These are phyloP conservation scores for Phenganax marumi DNA, from an alignment of 92 coral and sea anemone species.

Conservation along the genomic window DNA sequence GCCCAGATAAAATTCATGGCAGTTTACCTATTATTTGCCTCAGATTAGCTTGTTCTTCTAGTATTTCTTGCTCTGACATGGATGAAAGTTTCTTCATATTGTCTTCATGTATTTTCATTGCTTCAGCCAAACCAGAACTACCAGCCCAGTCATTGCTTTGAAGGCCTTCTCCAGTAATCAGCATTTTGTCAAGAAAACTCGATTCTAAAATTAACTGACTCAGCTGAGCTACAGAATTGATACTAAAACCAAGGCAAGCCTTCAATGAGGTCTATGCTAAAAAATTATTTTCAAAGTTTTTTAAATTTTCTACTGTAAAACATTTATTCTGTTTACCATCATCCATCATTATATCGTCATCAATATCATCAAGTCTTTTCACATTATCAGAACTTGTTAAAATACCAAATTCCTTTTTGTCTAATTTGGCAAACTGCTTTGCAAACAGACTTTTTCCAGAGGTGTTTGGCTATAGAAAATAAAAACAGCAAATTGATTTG, in stretches of 20 bases:
- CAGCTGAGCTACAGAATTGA: too few relatives aligned
- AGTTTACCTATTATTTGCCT: conserved; percentile 63
- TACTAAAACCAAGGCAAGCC: neutral
- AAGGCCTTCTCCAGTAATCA: conserved; percentile 69
- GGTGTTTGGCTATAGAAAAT: conserved; percentile 17
- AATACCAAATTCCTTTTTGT: conserved; percentile 72
- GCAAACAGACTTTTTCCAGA: conserved; percentile 80
- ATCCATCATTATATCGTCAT: conserved; percentile 18
- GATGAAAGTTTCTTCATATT: conserved; percentile 68
- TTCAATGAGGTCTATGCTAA: neutral
- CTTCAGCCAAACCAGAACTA: conserved; percentile 45
- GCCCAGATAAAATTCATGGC: neutral
- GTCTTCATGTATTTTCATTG: conserved; percentile 72
- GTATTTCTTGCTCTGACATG: conserved; percentile 72
- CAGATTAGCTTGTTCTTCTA: conserved; percentile 76
- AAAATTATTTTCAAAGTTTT: neutral
- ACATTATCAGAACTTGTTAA: neutral
- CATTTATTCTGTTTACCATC: neutral
- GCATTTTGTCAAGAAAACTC: neutral
- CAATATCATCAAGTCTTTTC: neutral
- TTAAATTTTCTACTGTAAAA: neutral
- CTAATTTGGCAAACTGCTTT: conserved; percentile 78
- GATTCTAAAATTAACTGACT: neutral
- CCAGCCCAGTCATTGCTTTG: conserved; percentile 6
- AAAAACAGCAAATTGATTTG: neutral